Base-by-base conservation (phyloP, 2,888 invertebrate species). In the Andricus curvator region DNA sequence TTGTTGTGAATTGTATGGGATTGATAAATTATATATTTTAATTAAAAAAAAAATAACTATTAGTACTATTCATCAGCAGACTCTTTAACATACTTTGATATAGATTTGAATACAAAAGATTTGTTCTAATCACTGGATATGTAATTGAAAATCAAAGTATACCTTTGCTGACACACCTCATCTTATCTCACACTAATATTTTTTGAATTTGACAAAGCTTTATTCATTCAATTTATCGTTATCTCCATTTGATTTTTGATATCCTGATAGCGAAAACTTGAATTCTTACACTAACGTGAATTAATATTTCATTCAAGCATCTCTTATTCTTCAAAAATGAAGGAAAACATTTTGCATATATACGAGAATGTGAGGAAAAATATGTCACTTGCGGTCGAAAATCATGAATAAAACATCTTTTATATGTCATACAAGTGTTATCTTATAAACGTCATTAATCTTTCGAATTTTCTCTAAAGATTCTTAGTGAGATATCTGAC, bases 31-130 rank as follows among this genome's bases (percentile, higher is more conserved):
- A 70, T 11, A 17, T 48, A 44, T 70, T 70, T 51, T 70, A 29
- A 70, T 70, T 48, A 9, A 8, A 51, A 48, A 51, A 48, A 70
- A 70, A 2, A 56, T 56, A 56, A n/a, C n/a, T 51, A 70, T 70
- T 70, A 25, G 48, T 29, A 48, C 29, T 20, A 48, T 11, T 2
- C 20, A 17, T 25, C 15, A 51, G 29, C 25, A 68, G 29, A 68
- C 29, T 68, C 41, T 25, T 17, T 17, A 48, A n/a, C 3, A 48
- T 17, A 48, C 48, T 15, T 17, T 48, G 4, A 48, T 48, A 48
- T 5, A 48, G 0, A 48, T 48, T 48, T 48, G 17, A 48, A 48
- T 15, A 17, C 48, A 48, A 8, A 37, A 9, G 8, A 37, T 37
- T 44, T 48, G 0, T 4, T 48, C 15, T 17, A 15, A 48, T 48